These are phyloP conservation scores for Nycticorax nycticorax DNA, from an alignment of 2,113 vertebrate species.

Conservation along the genomic window DNA sequence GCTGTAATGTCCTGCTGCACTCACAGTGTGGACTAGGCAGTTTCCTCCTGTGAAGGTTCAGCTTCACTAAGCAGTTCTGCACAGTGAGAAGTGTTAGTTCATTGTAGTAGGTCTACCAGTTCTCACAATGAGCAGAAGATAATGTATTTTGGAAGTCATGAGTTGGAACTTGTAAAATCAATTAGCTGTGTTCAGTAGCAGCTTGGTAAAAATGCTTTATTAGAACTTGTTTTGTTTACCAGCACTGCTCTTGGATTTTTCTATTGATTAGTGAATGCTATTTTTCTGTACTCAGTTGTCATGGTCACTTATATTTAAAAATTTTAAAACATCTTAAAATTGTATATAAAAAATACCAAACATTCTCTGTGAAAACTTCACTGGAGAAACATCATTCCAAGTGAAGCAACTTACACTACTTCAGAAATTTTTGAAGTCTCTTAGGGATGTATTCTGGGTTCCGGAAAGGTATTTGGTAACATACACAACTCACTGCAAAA, in stretches of 20 bases:
- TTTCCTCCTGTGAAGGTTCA: not conserved
- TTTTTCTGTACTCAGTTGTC: not conserved
- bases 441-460: rapidly evolving
- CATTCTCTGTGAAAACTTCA: not conserved
- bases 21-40: not conserved
- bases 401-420: not conserved
- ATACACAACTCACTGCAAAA: not conserved
- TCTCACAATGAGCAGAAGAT: not conserved
- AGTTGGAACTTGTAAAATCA: not conserved
- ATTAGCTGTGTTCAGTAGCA: not conserved
- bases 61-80: not conserved
- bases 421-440: not conserved
- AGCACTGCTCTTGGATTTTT: not conserved
- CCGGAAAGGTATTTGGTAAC: not conserved
- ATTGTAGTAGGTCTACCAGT: not conserved
- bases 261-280: not conserved
- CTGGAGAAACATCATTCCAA: not conserved
- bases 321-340: not conserved
- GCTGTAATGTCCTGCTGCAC: not conserved
- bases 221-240: not conserved
- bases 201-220: not conserved
- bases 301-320: not conserved
- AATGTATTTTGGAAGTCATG: not conserved
- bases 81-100: not conserved
- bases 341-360: rapidly evolving